phyloP scores from a whole-genome alignment of 2,113 vertebrate species.

The Hydrolagus affinis region DNA sequence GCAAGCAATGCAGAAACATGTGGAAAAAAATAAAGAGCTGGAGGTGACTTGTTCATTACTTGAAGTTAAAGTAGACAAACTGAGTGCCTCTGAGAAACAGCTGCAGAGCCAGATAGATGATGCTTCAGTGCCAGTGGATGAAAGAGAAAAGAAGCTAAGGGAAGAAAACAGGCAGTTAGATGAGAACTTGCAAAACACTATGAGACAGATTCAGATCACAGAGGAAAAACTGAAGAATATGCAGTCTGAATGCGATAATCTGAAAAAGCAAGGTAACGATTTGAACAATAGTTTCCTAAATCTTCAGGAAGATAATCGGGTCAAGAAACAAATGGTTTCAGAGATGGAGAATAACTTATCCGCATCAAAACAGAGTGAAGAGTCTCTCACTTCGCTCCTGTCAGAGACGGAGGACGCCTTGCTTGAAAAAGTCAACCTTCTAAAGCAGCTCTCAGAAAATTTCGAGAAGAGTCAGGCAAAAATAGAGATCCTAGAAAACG shows the following conservation, averaged over 20 bases:
- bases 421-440: conserved; percentile 46
- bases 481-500: conserved; percentile 43
- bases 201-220: conserved; percentile 48
- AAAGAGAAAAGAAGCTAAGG: conserved; percentile 55
- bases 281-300: conserved; percentile 47
- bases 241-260: conserved; percentile 54
- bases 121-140: conserved; percentile 45
- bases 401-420: conserved; percentile 53
- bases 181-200: conserved; percentile 57
- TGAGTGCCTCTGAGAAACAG: conserved; percentile 63
- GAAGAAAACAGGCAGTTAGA: conserved; percentile 59
- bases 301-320: conserved; percentile 57
- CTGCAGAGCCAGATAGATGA: conserved; percentile 50
- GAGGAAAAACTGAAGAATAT: conserved; percentile 54
- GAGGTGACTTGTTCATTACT: conserved; percentile 47
- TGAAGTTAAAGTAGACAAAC: conserved; percentile 48
- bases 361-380: conserved; percentile 53
- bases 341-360: conserved; percentile 58
- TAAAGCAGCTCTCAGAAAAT: conserved; percentile 50
- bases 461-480: conserved; percentile 46
- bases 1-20: conserved; percentile 45
- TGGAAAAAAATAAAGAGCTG: conserved; percentile 49
- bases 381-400: conserved; percentile 53
- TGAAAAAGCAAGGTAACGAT: conserved; percentile 54
- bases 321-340: conserved; percentile 53